Evolutionary conservation across 1,140 invertebrate genomes (phyloP).

Genomic region (Saccostrea glomerata): DNA sequence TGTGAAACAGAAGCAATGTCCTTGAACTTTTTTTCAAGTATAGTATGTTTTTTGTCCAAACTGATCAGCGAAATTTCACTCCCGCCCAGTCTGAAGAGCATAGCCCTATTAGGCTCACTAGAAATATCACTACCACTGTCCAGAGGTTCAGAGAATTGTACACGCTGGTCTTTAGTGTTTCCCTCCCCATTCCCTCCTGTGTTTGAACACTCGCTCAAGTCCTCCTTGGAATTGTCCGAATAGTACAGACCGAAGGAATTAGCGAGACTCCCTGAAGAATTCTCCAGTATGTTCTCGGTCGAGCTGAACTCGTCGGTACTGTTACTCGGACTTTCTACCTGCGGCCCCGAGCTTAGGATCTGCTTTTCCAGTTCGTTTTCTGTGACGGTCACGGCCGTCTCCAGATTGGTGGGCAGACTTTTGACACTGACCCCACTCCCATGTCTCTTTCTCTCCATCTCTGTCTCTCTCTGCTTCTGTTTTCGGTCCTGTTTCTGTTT

Average conservation of each 20-base stretch:
- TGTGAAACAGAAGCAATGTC: slow-evolving; percentile 94
- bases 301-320: slow-evolving; percentile 67
- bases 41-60: slow-evolving; percentile 92
- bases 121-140: slow-evolving; percentile 20
- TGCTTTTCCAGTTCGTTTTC: slow-evolving; percentile 72
- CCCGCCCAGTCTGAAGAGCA: slow-evolving; percentile 93
- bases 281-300: slow-evolving; percentile 56
- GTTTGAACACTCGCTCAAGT: slow-evolving; percentile 40
- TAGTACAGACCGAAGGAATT: slow-evolving; percentile 41
- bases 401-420: slow-evolving; percentile 73
- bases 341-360: slow-evolving; percentile 44
- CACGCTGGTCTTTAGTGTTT: slow-evolving; percentile 48
- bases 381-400: slow-evolving; percentile 66
- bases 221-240: slow-evolving; percentile 43
- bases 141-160: slow-evolving; percentile 52
- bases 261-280: slow-evolving; percentile 45
- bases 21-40: slow-evolving; percentile 91
- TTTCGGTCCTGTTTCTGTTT: slow-evolving; percentile 87
- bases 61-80: slow-evolving; percentile 93
- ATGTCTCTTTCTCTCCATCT: slow-evolving; percentile 65
- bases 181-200: slow-evolving; percentile 40
- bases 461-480: slow-evolving; percentile 55
- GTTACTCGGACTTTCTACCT: slow-evolving; percentile 57
- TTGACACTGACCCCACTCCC: slow-evolving; percentile 74
- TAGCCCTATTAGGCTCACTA: slow-evolving; percentile 88